Base-by-base conservation (phyloP, 2,113 vertebrate species). In the Ursus arctos region DNA sequence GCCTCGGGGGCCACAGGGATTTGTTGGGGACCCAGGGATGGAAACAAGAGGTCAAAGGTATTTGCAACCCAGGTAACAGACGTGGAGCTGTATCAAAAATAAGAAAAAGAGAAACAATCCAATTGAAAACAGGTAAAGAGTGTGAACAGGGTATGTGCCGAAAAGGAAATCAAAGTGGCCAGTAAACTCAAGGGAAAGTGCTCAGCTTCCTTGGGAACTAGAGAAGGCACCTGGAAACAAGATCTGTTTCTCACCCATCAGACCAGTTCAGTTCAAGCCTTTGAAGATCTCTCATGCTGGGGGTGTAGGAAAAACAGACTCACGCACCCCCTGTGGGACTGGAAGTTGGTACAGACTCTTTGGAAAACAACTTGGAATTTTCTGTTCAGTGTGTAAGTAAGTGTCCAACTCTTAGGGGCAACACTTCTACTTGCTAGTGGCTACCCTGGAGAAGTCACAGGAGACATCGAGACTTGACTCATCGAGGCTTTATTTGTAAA, bases 221-320 rank as follows among this genome's bases (percentile, higher is more conserved):
- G 53, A 43, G 9, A 51, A 33, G 15, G 11, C 19, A 11, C 6
- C 0, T 43, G 22, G 9, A n/a, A 53, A 33, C 59, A 24, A 24
- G 43, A n/a, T 3, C 7, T 2, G 0, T 22, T 47, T 71, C 49
- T 40, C 59, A 8, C 24, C 43, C 12, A 1, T 9, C 2, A 1
- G 47, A 2, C 9, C 4, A 3, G 28, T 18, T 5, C 3, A 13
- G 22, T 22, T 40, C n/a, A 24, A 47, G n/a, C 36, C 2, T 65
- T 55, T 28, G 16, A 28, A 21, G 21, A 26, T 14, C 4, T 36
- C 3, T 51, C 40, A 33, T 2, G 12, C 1, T 31, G 43, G 13
- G 6, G 18, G 55, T 55, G 3, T 7, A 2, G 2, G 7, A 6
- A 26, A 43, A 49, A 18, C 55, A 19, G 40, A 40, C 47, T 51